These are phyloP conservation scores for Conopomorpha cramerella DNA, from an alignment of 1,140 invertebrate species.

Conservation along the genomic window DNA sequence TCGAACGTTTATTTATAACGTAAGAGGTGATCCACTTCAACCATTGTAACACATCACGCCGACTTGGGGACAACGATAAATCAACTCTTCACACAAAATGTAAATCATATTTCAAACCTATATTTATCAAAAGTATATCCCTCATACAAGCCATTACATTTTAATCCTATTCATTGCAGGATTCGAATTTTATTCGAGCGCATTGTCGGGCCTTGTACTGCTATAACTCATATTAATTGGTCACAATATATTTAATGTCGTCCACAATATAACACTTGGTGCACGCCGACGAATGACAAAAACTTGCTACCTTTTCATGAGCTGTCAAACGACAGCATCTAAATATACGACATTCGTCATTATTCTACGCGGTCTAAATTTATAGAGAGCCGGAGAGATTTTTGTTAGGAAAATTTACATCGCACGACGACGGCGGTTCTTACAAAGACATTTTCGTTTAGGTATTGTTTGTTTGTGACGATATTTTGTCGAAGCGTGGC, in stretches of 20 bases:
- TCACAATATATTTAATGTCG: slow-evolving; percentile 34
- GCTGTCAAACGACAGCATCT: slow-evolving; percentile 37
- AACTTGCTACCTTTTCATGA: slow-evolving; percentile 44
- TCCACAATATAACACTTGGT: slow-evolving; percentile 24
- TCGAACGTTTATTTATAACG: too few species aligned
- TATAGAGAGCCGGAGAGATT: too few species aligned
- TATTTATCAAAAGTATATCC: slow-evolving; percentile 37
- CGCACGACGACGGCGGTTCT: too few species aligned
- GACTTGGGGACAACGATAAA: too few species aligned
- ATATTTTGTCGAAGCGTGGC: too few species aligned
- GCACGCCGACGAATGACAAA: slow-evolving; percentile 24
- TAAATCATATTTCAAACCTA: slow-evolving; percentile 46
- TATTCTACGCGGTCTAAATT: slow-evolving; percentile 28
- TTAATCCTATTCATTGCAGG: too few species aligned
- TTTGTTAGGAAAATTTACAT: too few species aligned
- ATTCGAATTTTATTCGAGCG: slow-evolving; percentile 40
- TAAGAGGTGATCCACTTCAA: too few species aligned
- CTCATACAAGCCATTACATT: slow-evolving; percentile 28
- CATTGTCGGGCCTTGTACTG: slow-evolving; percentile 32
- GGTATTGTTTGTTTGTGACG: too few species aligned
- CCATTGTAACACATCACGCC: too few species aligned
- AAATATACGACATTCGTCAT: slow-evolving; percentile 47
- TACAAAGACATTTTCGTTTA: too few species aligned
- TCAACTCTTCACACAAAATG: slow-evolving; percentile 5
- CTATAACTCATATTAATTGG: slow-evolving; percentile 42